Evolutionary conservation across 2,888 invertebrate species (phyloP), one percentile per base, ranked within the genome.

Genomic region (Agriopis marginaria): DNA sequence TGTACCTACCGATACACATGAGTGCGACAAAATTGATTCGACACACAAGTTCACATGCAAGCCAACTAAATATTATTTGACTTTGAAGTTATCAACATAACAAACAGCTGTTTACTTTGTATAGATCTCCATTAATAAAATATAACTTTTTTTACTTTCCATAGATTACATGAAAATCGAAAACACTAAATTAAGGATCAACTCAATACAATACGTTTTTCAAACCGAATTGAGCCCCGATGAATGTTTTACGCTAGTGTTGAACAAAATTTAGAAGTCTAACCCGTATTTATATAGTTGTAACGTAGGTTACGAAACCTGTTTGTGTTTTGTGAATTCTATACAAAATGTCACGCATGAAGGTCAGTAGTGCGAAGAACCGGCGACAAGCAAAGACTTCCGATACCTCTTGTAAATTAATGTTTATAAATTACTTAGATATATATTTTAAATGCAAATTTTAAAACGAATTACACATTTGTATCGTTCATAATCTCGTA

Each of bases 331-430:
- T 73, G 76, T 72, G 72, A 82, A 83, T 82, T 81, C 82, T 79
- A 82, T 84, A 79, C 81, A 82, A 86, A 88, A 86, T 83, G 85
- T 86, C 84, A 81, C 79, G 76, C 73, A 78, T 76, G 84, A 89
- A 89, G 89, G 90, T 89, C 86, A 78, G 80, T 77, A 82, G 84
- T 85, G 79, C 83, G 82, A 83, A 82, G 85, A 86, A 86, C 85
- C 78, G 77, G 73, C 74, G 65, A 79, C 77, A 76, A 77, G 71
- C 68, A 50, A 70, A 84, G 66, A 79, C 86, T 86, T 86, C 86
- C 86, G 82, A 86, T 81, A 77, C 72, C 69, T 73, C 54, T 40
- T 66, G 66, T 60, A 49, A 44, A 60, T 50, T 47, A 54, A 7
- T 47, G 69, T 56, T 63, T 53, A 5, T 47, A 47, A 63, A 68